Base-by-base conservation (phyloP, 1,140 invertebrate genomes). In the Aethina tumida region DNA sequence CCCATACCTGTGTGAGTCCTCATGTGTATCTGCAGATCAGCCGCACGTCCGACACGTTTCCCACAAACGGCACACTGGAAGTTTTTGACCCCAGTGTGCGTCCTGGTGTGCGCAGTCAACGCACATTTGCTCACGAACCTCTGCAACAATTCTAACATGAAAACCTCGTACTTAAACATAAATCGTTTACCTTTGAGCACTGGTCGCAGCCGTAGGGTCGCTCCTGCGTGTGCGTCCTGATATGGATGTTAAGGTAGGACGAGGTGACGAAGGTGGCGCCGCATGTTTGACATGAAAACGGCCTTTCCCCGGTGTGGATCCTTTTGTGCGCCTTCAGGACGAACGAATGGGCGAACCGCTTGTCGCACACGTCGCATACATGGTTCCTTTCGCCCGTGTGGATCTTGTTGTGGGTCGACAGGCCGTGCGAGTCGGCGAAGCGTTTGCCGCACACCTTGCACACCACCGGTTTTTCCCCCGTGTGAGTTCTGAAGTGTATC, bases 181-280 rank as follows among this genome's bases (percentile, higher is more conserved):
- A 26, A 26, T 15, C 28, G 26, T 17, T 16, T 48, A 53, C 53
- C 39, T 58, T 58, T 5, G 49, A 35, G 32, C 56, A 58, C 3
- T 29, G 16, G 7, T 45, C 31, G 36, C 56, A 58, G 35, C 39
- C 46, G 30, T 56, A 58, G 2, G 56, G 56, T 25, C 41, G 47
- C 27, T 58, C 56, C 24, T 51, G 41, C 0, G 69, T 67, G 49
- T 88, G 84, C 8, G 79, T 84, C 25, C 78, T 75, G 68, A 85
- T 77, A 53, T 94, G 91, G 14, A 88, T 73, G 24, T 79, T 87
- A 62, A 91, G 75, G 45, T 90, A 81, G 13, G 85, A 85, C 24
- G 75, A 73, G 27, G 83, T 79, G 49, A 62, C 50, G 69, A 59
- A 54, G 27, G 55, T 49, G 9, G 49, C 65, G 14, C 70, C 59